Base-by-base conservation (phyloP, 2,113 vertebrate genomes). In the Callorhinus ursinus region DNA sequence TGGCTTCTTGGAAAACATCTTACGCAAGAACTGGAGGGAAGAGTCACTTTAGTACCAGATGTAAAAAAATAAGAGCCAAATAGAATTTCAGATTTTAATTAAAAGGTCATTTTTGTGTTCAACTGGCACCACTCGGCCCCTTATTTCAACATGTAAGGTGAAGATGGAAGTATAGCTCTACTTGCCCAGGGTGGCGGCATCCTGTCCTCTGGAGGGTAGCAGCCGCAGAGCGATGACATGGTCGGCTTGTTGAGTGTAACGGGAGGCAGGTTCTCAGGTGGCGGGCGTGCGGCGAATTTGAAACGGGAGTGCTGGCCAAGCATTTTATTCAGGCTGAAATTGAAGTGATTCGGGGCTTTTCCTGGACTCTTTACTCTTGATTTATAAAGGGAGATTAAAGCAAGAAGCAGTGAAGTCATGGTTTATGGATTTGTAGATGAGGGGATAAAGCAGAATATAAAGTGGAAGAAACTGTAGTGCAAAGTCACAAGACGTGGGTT, bases 221-320 rank as follows among this genome's bases (percentile, higher is more conserved):
- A 36, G 49, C 5, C 0, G 1, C 42, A 8, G 3, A 21, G 26
- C 21, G 91, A 77, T 28, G 53, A 9, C 39, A 5, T 5, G 28
- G 77, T 51, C 5, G 0, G 0, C 28, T 26, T 51, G n/a, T 16
- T 71, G 84, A 10, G 51, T 61, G 12, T 0, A 36, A 31, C 4
- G n/a, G 9, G 7, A 82, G 90, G 51, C 72, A 22, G 4, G 0
- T 16, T 49, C 14, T 12, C 33, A 0, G 33, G 26, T 18, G 61
- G n/a, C 2, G 57, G 8, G 1, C 46, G 61, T 59, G 1, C 22
- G 21, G 8, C 42, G 63, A 91, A 72, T 0, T 74, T 8, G 16
- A 93, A 95, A 92, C 0, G 49, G 61, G 57, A 77, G 2, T 0
- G 0, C 13, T 5, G 22, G 67, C 1, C 77, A 24, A 94, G 83